Conservation (phyloP, 2,113 vertebrate genomes). For the Isurus oxyrinchus region DNA sequence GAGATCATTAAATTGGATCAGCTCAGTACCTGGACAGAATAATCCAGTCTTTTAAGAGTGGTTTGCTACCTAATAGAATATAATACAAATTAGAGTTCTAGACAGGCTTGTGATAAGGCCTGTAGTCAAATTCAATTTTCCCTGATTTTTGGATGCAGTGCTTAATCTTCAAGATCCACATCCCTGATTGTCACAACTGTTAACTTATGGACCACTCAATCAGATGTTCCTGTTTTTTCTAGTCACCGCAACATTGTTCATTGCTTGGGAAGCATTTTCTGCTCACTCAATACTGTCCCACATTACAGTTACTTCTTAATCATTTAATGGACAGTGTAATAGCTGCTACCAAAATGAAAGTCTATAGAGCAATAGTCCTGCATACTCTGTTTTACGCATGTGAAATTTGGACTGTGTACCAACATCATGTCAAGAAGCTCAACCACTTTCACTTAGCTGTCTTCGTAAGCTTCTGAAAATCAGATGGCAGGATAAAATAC, state of each 20-base stretch:
- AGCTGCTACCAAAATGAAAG: background rate
- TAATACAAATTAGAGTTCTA: background rate
- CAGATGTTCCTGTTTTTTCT: background rate
- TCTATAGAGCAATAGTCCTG: background rate
- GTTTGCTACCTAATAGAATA: background rate
- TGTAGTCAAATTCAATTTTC: background rate
- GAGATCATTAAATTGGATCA: background rate
- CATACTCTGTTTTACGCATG: background rate
- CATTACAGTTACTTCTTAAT: background rate
- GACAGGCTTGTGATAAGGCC: background rate
- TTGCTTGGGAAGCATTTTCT: background rate
- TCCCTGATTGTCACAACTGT: background rate
- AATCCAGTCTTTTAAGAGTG: background rate
- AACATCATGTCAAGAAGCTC: background rate
- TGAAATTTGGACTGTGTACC: background rate
- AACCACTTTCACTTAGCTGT: background rate
- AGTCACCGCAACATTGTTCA: background rate
- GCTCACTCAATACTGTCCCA: background rate
- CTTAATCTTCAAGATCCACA: background rate
- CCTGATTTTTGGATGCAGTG: background rate
- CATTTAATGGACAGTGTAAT: background rate
- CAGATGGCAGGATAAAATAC: background rate
- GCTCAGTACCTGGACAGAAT: background rate
- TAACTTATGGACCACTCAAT: background rate
- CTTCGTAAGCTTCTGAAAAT: background rate